Evolutionary conservation across 1,140 invertebrate genomes (phyloP), one percentile per base, ranked within the genome.

Genomic region (Drosophila subpulchrella): DNA sequence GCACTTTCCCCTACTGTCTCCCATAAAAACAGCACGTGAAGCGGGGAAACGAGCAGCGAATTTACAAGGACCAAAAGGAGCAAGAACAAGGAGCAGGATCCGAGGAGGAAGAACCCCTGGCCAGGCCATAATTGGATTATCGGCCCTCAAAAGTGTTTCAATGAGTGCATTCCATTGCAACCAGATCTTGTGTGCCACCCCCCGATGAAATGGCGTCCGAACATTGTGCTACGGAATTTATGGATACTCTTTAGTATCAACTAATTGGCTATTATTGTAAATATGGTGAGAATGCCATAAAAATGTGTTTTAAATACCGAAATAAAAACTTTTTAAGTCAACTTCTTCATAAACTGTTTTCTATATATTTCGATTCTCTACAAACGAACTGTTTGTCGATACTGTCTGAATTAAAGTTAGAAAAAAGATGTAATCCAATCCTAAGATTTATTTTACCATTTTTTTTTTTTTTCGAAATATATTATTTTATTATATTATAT

Each of bases 101-200:
- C 27, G 42, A 12, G 39, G 27, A 30, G 10, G 13, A 55, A 15
- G 61, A 58, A 67, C 73, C 82, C 58, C 80, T 77, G 74, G 72
- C 38, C 81, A 79, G 46, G 53, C 73, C 78, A 81, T 85, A 85
- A 85, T 85, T 85, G 82, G 82, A 85, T 85, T 85, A 85, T 86
- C 82, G 78, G 82, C 68, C 53, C 60, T 67, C 70, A 56, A 73
- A 86, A 81, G 68, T 78, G 74, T 81, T 85, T 65, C 80, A 66
- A 78, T 75, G 82, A 84, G 74, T 68, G 81, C 82, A 81, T 55
- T 78, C 60, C 54, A 59, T 73, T 78, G 58, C 61, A 42, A 50
- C 61, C 66, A 41, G 67, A 71, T 70, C 67, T 44, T 55, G 57
- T 70, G 50, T 41, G 68, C 46, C 20, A 17, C 13, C 61, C 48